Evolutionary conservation across 1,140 invertebrate species (phyloP), one percentile per base, ranked within the genome.

Genomic region (Meloidogyne hapla): DNA sequence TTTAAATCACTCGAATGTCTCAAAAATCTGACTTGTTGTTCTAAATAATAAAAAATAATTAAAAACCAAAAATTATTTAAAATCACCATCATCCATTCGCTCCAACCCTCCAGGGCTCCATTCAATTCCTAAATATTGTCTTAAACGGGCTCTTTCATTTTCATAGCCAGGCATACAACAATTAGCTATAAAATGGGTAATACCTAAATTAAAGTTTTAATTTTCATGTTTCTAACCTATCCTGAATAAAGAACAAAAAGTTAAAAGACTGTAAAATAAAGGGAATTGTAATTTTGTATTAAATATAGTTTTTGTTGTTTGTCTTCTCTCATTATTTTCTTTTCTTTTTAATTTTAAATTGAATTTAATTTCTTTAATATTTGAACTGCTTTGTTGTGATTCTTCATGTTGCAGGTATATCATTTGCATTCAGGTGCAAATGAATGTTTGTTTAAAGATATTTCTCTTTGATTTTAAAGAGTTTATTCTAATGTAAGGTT

Each of bases 1-100:
- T 85, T 85, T 28, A 85, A 65, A 23, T 85, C 84, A 15, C 62
- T 64, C n/a, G 85, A 76, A 69, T 82, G 80, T 23, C 84, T 77
- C n/a, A 85, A 68, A 45, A 69, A 23, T 45, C 75, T 80, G 4
- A 33, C 42, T 10, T 67, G 74, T 77, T 81, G 72, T 8, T 69
- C 82, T 83, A 63, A 62, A 65, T 62, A 8, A 48, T 1, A 10
- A 2, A 28, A 28, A 28, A 18, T 23, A 13, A 33, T 26, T 48
- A 45, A 48, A 25, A 23, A 2, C 42, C 1, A 12, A 26, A 26
- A 77, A 15, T 21, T 26, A 28, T 26, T 10, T 10, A 42, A 62
- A 45, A 77, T 28, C 18, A 63, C 79, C 48, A 6, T 81, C 65
- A 70, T 81, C 80, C 80, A 76, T 78, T 40, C 63, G 74, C 33